Evolutionary conservation across 2,113 vertebrate species (phyloP), one percentile per base, ranked within the genome.

Genomic region (Chionodraco myersi): DNA sequence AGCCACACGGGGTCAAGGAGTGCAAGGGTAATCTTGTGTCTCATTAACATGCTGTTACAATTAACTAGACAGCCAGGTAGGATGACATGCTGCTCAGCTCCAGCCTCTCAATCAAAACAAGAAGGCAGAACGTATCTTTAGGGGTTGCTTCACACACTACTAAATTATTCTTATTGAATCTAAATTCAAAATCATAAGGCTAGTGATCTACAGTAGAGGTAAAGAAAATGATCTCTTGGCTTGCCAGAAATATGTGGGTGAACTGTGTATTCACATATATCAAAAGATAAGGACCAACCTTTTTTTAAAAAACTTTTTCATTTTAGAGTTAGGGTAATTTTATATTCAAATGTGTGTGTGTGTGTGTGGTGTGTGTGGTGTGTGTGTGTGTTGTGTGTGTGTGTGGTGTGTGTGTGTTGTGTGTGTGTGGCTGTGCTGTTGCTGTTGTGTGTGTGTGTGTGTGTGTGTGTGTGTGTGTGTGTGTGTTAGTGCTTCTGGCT

Each of bases 21-120:
- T 54, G 14, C 36, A 36, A 80, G 77, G 77, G 63, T 84, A 76
- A 86, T 84, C 65, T 41, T 57, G 45, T 63, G 75, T 86, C 49
- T 80, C 82, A 82, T 87, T 87, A 89, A 81, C 86, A 89, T 80
- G 82, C 73, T 80, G 84, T 80, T 87, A 75, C 77, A 90, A 91
- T 89, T 90, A 91, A 80, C 68, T 0, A 13, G 80, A 67, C 49
- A 63, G 74, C 47, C 30, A 69, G 51, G 77, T 66, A 51, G 12
- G 70, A 71, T 30, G 61, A 34, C 48, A 75, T 26, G 52, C 61
- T 59, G 59, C 53, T 56, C 41, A 18, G 68, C 59, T 60, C 36
- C 8, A 18, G 47, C 48, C 58, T 3, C 62, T 86, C 57, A 73
- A 71, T 89, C 69, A 82, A 68, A n/a, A 30, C 44, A 58, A 77